A percentile compares a stretch with the other conserved stretches of the same genome.
Conservation (phyloP, 1,140 invertebrate species). For the Drosophila ficusphila region DNA sequence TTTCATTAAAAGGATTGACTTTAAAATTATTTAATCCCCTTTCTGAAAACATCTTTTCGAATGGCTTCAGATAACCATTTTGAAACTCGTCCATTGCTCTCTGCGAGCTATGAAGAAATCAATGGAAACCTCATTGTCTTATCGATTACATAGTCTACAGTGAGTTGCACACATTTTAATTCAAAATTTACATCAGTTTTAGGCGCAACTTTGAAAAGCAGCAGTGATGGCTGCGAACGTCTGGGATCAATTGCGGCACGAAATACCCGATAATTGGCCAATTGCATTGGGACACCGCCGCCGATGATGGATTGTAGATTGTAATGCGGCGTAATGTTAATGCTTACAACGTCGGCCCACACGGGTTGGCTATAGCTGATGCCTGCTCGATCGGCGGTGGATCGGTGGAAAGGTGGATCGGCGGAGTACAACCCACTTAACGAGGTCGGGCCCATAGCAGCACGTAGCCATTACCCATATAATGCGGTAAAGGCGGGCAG, state of each 20-base stretch:
- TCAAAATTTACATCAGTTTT: conserved; percentile 28
- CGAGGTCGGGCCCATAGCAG: conserved; percentile 63
- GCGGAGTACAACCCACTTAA: conserved; percentile 32
- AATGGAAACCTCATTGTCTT: not conserved
- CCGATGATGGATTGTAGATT: not conserved
- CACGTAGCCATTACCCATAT: conserved; percentile 57
- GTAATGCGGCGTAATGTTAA: conserved; percentile 7
- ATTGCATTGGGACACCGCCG: conserved; percentile 37
- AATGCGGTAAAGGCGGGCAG: not conserved
- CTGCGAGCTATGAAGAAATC: not conserved
- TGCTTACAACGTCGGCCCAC: conserved; percentile 28
- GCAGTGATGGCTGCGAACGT: conserved; percentile 20
- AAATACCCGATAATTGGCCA: conserved; percentile 45
- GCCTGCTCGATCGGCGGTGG: not conserved
- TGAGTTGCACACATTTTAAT: conserved; percentile 21
- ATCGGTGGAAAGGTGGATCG: not conserved
- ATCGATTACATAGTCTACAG: conserved; percentile 9
- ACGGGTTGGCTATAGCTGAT: not conserved
- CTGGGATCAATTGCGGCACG: conserved; percentile 32
- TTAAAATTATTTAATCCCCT: too few relatives aligned
- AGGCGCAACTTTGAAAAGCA: conserved; percentile 14
- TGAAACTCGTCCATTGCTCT: too few relatives aligned
- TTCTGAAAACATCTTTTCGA: too few relatives aligned
- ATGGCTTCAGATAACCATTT: too few relatives aligned
- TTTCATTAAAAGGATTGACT: too few relatives aligned